Conservation (phyloP, 1,140 invertebrate species). For the Frieseomelitta varia region DNA sequence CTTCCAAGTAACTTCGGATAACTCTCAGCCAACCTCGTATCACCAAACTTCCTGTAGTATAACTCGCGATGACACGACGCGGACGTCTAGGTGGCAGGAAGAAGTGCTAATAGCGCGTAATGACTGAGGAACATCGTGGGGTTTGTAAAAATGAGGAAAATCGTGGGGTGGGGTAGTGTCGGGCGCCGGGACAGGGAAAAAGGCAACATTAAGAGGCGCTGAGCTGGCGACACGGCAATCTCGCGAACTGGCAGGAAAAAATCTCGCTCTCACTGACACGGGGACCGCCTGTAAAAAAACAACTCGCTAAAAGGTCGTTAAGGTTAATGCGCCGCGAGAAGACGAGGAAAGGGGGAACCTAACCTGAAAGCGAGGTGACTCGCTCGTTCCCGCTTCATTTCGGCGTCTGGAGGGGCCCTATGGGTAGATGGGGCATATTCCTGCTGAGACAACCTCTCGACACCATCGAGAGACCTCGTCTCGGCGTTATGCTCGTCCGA, state of each 20-base stretch:
- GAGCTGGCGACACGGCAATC: conserved; percentile 77
- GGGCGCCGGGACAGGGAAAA: conserved; percentile 57
- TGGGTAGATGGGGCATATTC: neutral
- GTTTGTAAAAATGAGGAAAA: conserved; percentile 7
- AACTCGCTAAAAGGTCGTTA: conserved; percentile 78
- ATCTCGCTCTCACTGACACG: conserved; percentile 45
- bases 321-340: conserved; percentile 76
- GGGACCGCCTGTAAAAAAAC: conserved; percentile 59
- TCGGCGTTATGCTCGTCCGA: conserved; percentile 16
- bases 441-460: neutral
- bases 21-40: too few relatives aligned
- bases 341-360: conserved; percentile 1
- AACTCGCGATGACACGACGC: neutral
- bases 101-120: conserved; percentile 55
- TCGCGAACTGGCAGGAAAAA: conserved; percentile 70
- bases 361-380: conserved; percentile 24
- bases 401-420: neutral
- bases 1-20: neutral
- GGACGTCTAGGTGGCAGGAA: neutral
- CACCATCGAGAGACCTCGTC: conserved; percentile 12
- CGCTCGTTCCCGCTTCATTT: conserved; percentile 58
- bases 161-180: neutral
- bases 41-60: neutral
- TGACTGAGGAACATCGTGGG: conserved; percentile 44
- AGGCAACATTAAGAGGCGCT: conserved; percentile 77